Percentiles rank a stretch among this genome's conserved stretches.
These are phyloP conservation scores for Cyclura pinguis DNA, from an alignment of 2,797 vertebrate species.

Conservation along the genomic window DNA sequence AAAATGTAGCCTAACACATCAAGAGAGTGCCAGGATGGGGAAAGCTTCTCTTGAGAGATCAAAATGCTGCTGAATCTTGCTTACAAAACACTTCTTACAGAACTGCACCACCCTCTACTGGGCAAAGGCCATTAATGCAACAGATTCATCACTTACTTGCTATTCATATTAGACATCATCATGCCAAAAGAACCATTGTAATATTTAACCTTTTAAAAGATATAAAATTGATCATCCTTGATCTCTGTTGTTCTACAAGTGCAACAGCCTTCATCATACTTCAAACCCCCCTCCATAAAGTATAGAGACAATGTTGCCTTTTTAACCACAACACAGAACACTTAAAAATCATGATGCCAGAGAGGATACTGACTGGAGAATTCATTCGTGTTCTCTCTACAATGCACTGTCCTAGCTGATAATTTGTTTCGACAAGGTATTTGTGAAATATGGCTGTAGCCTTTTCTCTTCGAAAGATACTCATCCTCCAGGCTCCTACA, in stretches of 20 bases:
- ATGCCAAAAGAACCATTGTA: neutral
- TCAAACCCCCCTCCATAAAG: neutral
- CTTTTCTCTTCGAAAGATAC: neutral
- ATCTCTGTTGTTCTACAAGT: neutral
- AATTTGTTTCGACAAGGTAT: rapidly evolving
- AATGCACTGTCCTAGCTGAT: neutral
- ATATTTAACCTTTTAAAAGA: neutral
- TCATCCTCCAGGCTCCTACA: neutral
- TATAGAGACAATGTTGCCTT: neutral
- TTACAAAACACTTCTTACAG: neutral
- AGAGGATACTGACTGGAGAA: neutral
- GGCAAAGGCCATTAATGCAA: constrained; percentile 52
- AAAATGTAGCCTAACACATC: neutral
- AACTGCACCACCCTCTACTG: constrained; percentile 61
- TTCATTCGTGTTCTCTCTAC: neutral
- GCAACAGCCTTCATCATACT: neutral
- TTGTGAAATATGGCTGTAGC: neutral
- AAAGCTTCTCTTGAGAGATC: neutral
- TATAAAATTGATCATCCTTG: neutral
- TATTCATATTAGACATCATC: neutral
- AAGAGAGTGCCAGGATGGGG: neutral
- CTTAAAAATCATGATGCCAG: no score
- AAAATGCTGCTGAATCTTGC: neutral
- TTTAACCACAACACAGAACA: neutral
- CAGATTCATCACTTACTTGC: neutral